Evolutionary conservation across 2,888 invertebrate genomes (phyloP).

Genomic region (Dasysyrphus tricinctus): DNA sequence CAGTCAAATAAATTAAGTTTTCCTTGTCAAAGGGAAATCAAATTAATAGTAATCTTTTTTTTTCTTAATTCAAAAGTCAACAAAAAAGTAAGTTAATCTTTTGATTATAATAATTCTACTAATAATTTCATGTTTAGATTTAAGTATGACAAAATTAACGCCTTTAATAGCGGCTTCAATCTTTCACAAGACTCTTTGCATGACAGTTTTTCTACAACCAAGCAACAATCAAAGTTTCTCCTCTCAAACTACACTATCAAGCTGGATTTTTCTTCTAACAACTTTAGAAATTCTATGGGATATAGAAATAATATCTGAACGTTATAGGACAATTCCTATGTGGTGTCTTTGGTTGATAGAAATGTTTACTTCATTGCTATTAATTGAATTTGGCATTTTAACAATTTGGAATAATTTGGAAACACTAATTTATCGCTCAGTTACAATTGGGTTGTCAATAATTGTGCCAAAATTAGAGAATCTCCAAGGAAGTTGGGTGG

Average conservation of each 20-base stretch:
- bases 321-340: conserved; percentile 23
- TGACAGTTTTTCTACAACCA: conserved; percentile 48
- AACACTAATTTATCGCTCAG: conserved; percentile 20
- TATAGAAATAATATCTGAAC: conserved; percentile 38
- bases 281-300: conserved; percentile 53
- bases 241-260: conserved; percentile 30
- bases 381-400: conserved; percentile 44
- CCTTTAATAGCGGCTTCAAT: conserved; percentile 29
- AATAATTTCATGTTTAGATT: neutral
- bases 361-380: conserved; percentile 21
- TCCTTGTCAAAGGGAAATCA: neutral
- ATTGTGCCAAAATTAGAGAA: neutral
- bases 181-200: conserved; percentile 26
- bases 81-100: neutral
- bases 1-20: neutral
- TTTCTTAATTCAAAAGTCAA: neutral
- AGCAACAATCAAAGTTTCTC: neutral
- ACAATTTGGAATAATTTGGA: conserved; percentile 61
- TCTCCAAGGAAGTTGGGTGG: neutral
- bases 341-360: conserved; percentile 35
- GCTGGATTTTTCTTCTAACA: conserved; percentile 54
- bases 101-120: neutral
- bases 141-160: conserved; percentile 27
- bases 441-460: neutral
- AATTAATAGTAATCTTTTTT: neutral